These are phyloP conservation scores for Amblyjoppa proteus DNA, from an alignment of 2,888 invertebrate genomes.

Conservation along the genomic window DNA sequence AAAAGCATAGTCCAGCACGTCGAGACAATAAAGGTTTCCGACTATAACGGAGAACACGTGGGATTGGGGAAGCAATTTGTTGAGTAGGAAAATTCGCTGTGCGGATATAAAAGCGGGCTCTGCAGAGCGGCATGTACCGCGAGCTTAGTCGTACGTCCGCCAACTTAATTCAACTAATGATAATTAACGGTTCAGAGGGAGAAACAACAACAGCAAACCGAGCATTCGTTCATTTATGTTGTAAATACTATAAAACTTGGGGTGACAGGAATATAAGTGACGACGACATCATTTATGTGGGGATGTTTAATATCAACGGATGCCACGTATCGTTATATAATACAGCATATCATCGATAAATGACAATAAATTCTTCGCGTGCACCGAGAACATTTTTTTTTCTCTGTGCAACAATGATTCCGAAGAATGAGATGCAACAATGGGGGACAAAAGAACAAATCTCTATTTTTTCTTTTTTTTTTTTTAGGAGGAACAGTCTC, in stretches of 20 bases:
- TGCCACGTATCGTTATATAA: slow-evolving; percentile 26
- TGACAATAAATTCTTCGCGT: slow-evolving; percentile 17
- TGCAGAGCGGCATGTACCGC: background rate
- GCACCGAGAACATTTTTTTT: slow-evolving; percentile 39
- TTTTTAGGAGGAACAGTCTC: slow-evolving; percentile 88
- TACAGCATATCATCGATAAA: slow-evolving; percentile 14
- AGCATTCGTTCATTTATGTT: background rate
- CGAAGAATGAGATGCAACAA: background rate
- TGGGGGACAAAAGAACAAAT: background rate
- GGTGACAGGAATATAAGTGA: too few species aligned
- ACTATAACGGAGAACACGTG: slow-evolving; percentile 40
- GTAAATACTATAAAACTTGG: too few species aligned
- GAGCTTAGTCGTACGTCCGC: slow-evolving; percentile 23
- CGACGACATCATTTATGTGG: background rate
- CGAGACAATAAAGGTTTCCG: slow-evolving; percentile 52
- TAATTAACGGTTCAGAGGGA: slow-evolving; percentile 33
- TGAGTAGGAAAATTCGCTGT: slow-evolving; percentile 49
- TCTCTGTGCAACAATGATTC: slow-evolving; percentile 23
- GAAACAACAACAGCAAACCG: background rate
- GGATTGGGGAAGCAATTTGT: slow-evolving; percentile 52
- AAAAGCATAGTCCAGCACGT: slow-evolving; percentile 12
- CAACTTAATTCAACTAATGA: slow-evolving; percentile 47
- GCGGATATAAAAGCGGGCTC: slow-evolving; percentile 2
- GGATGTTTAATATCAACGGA: slow-evolving; percentile 50
- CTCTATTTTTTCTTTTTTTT: slow-evolving; percentile 30